Evolutionary conservation across 2,888 invertebrate genomes (phyloP), one percentile per base, ranked within the genome.

Genomic region (Lasius platythorax): DNA sequence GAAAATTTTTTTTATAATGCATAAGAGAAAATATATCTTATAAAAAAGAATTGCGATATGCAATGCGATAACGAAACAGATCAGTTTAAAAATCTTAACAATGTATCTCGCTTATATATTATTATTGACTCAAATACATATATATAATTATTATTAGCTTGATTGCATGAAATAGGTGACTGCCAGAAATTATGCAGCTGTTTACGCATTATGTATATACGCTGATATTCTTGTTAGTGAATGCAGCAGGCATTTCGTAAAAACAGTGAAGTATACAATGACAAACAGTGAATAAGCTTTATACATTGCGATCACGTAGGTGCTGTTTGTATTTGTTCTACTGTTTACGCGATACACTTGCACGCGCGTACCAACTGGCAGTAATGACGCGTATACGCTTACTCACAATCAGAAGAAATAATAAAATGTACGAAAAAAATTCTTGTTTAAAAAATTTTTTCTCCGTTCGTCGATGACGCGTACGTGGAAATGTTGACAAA

Each of bases 311-410:
- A 79, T 79, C 78, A 79, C 78, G 78, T 79, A 79, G 58, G 6
- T 46, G 70, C 18, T 79, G 78, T 79, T 79, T 79, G 58, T 70
- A 58, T 46, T 79, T 43, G 43, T 33, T 61, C 43, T 43, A 23
- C 23, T 79, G 70, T 70, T 79, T 79, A 78, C 68, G 78, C 78
- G 67, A 78, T 68, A 68, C 56, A 68, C 68, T 78, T 68, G 78
- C 68, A 68, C 58, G 68, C 68, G 56, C 68, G 58, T 23, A 56
- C 67, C n/a, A 30, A 68, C 43, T 68, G 68, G 33, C 18, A 70
- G 70, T 43, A 79, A 79, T 43, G 43, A 58, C 78, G 78, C 67
- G 43, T 68, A 46, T 63, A n/a, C 28, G 64, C 50, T 75, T 15
- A 28, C 33, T 28, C 23, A 15, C 1, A 37, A 23, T 23, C 23